Evolutionary conservation across 2,113 vertebrate genomes (phyloP), one percentile per base, ranked within the genome.

Genomic region (Lepus americanus): DNA sequence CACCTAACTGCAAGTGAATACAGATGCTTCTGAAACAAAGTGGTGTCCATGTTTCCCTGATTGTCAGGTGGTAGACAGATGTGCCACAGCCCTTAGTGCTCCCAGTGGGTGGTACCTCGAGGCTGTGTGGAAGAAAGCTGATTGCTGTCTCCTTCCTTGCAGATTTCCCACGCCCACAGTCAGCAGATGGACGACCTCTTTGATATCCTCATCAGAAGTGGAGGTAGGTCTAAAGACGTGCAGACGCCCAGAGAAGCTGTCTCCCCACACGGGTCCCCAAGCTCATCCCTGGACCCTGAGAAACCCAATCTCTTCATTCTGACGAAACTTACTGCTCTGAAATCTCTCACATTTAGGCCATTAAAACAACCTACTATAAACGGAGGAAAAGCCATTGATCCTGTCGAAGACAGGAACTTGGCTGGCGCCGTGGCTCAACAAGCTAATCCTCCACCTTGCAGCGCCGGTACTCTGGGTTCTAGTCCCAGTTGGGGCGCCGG

Each of bases 111-210:
- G 25, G 10, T 64, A n/a, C 22, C n/a, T 78, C 64, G 19, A 4
- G 39, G 20, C 64, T 14, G 11, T 83, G 29, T 66, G 20, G 84
- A 92, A 90, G 49, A 74, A 74, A 31, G 92, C 97, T 98, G 79
- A 77, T 9, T 53, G 33, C 33, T 95, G 0, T 94, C 64, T 96
- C 33, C 59, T 97, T 63, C 33, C 61, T 91, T 93, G 14, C 96
- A 99, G 99, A 93, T 99, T 97, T 98, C 99, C 97, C 99, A 96
- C 6, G 98, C 98, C 20, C 99, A 99, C 95, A 99, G 99, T 97
- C 99, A 99, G 98, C 99, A 99, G 97, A 99, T 99, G 99, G 99
- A 99, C 29, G 99, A 99, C 97, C 98, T 99, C 96, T 99, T 99
- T 76, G 99, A 99, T 96, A 99, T 99, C 95, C 99, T 99, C 92